Evolutionary conservation across 2,113 vertebrate species (phyloP).

Genomic region (Accipiter virgatus): DNA sequence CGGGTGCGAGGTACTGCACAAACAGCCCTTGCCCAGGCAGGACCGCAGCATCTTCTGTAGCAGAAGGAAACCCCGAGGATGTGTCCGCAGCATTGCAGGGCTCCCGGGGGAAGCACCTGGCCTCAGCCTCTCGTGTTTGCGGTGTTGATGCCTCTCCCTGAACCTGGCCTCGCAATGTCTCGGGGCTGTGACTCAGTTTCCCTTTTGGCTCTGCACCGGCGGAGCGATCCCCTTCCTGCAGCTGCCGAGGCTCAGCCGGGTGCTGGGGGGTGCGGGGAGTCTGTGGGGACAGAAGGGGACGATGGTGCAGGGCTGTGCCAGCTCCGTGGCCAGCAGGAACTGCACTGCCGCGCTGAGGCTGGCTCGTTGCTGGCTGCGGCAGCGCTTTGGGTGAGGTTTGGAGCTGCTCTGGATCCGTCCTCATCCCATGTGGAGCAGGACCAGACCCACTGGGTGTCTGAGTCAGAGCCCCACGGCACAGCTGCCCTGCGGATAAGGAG

Average conservation of each 20-base stretch:
- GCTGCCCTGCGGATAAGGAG: neutral
- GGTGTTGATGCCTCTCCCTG: neutral
- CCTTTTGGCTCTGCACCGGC: neutral
- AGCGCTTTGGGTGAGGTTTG: accelerated
- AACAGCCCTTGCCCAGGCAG: neutral
- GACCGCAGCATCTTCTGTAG: accelerated
- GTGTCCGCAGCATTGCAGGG: accelerated
- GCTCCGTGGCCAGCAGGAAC: accelerated
- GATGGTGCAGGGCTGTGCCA: neutral
- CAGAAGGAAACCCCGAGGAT: neutral
- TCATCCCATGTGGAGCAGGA: neutral
- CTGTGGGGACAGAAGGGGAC: accelerated
- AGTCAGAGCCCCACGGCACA: neutral
- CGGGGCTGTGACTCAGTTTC: neutral
- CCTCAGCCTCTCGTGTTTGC: accelerated
- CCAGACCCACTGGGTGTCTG: too few species aligned
- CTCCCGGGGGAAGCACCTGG: neutral
- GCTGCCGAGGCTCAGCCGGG: neutral
- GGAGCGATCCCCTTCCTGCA: neutral
- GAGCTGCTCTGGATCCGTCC: neutral
- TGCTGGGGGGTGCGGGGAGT: neutral
- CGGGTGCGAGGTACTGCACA: neutral
- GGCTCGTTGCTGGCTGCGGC: neutral
- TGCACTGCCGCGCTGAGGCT: accelerated
- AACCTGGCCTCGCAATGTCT: neutral